phyloP scores from a whole-genome alignment of 2,113 vertebrate species.

The Pseudopodoces humilis region DNA sequence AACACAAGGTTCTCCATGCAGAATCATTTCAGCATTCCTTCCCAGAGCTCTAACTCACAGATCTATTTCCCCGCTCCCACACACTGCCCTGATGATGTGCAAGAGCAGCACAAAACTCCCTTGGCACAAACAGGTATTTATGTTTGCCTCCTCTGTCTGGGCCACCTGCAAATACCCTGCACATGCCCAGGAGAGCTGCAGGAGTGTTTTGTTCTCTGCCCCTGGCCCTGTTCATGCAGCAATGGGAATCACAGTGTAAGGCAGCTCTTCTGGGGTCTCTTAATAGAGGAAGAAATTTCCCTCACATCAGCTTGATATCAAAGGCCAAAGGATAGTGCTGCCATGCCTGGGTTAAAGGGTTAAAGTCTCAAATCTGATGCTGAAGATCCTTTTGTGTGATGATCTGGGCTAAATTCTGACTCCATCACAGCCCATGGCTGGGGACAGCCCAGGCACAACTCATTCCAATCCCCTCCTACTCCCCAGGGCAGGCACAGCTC shows the following conservation, averaged over 20 bases:
- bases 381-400: background rate
- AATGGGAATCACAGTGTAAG: fast-evolving
- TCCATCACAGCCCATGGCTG: fast-evolving
- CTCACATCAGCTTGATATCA: background rate
- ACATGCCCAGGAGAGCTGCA: background rate
- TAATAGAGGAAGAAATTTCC: background rate
- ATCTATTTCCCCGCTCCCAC: background rate
- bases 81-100: background rate
- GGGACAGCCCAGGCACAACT: background rate
- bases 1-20: background rate
- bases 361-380: background rate
- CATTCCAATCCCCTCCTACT: background rate
- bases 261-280: background rate
- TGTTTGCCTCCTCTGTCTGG: background rate
- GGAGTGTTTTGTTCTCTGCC: background rate
- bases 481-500: background rate
- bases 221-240: fast-evolving
- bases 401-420: background rate
- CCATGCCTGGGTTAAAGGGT: background rate
- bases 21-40: background rate
- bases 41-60: background rate
- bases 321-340: background rate
- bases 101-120: background rate
- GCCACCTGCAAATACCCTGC: fast-evolving
- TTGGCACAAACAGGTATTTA: background rate